Base-by-base conservation (phyloP, 2,888 invertebrate species). In the Vannuccia rotundouncinata region DNA sequence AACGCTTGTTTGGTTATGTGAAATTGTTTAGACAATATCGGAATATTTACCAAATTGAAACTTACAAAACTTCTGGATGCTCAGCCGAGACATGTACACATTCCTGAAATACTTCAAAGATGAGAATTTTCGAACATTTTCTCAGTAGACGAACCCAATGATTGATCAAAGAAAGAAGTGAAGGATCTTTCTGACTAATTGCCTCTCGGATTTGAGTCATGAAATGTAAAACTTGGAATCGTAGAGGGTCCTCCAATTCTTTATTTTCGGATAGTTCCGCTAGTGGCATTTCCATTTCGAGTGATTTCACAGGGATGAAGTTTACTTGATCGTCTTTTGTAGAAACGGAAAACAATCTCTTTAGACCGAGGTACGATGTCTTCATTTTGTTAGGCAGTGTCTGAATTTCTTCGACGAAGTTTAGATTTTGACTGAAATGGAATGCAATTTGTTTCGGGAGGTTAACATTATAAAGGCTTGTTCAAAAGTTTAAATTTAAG, bases 51-150 rank as follows among this genome's bases (percentile, higher is more conserved):
- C 5, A 66, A 66, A 5, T 66, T 5, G 25, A 66, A 66, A 66
- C 66, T 66, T 22, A 66, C 66, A 66, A 27, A 66, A 66, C 66
- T 66, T 66, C 10, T 66, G 66, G 66, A 22, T 66, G 66, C 66
- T 66, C 66, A 5, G 13, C 66, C 22, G 5, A 22, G 5, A 66
- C 66, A 22, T 66, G 66, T 66, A 66, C 2, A 22, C 66, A 66
- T 27, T 66, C 66, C 25, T 66, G 66, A 66, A 66, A 66, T 66
- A 66, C 66, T 2, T 66, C 66, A 22, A 66, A 66, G 2, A 66
- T 66, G 2, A 66, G 10, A 22, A 22, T 66, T 22, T 66, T 66
- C 2, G 66, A 66, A 22, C 66, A 66, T 22, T 66, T 66, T 22
- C 66, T 66, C 2, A 66, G 66, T 13, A 66, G 17, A 22, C 25